Evolutionary conservation across 2,797 vertebrate species (phyloP).

Genomic region (Spea hammondii): DNA sequence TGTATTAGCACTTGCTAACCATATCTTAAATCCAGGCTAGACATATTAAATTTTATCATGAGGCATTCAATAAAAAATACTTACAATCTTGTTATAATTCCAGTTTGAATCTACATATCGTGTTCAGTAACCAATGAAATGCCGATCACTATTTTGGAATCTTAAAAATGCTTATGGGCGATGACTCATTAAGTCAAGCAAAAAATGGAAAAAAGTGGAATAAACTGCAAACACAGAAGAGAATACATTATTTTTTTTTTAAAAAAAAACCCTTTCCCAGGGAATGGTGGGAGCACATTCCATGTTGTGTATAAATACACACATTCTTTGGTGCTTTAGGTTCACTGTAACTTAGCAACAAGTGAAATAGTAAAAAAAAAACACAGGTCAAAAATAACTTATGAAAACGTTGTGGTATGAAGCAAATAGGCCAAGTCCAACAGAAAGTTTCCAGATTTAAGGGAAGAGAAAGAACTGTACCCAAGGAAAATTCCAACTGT

Average conservation of each 20-base stretch:
- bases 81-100: too few species aligned
- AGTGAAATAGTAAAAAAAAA: conserved; percentile 60
- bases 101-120: too few species aligned
- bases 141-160: neutral
- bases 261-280: conserved; percentile 5
- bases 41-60: too few species aligned
- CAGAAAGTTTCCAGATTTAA: conserved; percentile 21
- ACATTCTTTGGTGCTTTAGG: conserved; percentile 58
- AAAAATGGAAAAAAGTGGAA: neutral
- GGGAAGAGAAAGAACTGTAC: conserved; percentile 5
- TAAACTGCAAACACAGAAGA: neutral
- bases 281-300: conserved; percentile 49
- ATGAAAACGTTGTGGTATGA: conserved; percentile 49
- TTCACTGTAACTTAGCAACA: conserved; percentile 61
- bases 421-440: conserved; percentile 32
- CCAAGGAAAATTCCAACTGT: conserved; percentile 22
- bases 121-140: too few species aligned
- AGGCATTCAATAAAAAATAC: too few species aligned
- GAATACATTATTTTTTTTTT: neutral
- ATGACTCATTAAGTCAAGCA: neutral
- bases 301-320: conserved; percentile 63
- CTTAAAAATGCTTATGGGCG: neutral
- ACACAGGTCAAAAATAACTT: conserved; percentile 59
- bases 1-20: too few species aligned
- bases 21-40: too few species aligned